These are phyloP conservation scores for Suillia variegata DNA, from an alignment of 2,888 invertebrate genomes.

Conservation along the genomic window DNA sequence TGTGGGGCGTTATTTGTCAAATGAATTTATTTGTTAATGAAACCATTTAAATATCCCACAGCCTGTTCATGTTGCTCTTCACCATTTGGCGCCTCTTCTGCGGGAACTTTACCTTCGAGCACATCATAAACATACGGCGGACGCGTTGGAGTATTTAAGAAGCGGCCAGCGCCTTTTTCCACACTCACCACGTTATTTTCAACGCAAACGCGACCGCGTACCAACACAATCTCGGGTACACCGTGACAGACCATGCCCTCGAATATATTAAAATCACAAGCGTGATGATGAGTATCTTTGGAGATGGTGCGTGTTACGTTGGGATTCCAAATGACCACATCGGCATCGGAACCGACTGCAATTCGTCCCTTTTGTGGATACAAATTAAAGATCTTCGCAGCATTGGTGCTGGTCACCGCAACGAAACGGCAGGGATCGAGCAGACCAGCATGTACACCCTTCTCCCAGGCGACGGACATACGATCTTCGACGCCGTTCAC, in stretches of 20 bases:
- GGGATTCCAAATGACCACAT: slow-evolving; percentile 96
- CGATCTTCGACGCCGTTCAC: slow-evolving; percentile 98
- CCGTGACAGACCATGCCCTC: slow-evolving; percentile 95
- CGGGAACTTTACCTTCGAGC: slow-evolving; percentile 41
- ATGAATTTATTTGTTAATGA: no score
- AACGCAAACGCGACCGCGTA: slow-evolving; percentile 87
- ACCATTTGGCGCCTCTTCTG: slow-evolving; percentile 27
- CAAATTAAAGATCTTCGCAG: slow-evolving; percentile 96
- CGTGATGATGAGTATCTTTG: slow-evolving; percentile 88
- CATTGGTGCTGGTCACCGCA: slow-evolving; percentile 93
- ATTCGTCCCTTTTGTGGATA: slow-evolving; percentile 96
- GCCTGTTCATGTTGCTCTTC: slow-evolving; percentile 34
- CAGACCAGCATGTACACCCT: slow-evolving; percentile 86
- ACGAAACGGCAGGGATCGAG: slow-evolving; percentile 94
- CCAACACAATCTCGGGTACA: slow-evolving; percentile 90
- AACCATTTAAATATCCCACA: no score
- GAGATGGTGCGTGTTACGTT: slow-evolving; percentile 83
- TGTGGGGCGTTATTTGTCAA: no score
- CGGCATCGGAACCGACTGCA: slow-evolving; percentile 92
- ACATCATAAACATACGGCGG: slow-evolving; percentile 76
- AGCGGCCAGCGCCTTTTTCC: slow-evolving; percentile 88
- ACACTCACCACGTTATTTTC: slow-evolving; percentile 90
- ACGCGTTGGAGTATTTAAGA: slow-evolving; percentile 77
- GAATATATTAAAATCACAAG: slow-evolving; percentile 96
- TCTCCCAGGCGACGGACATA: slow-evolving; percentile 97